These are phyloP conservation scores for Dreissena polymorpha DNA, from an alignment of 1,140 invertebrate species.

Conservation along the genomic window DNA sequence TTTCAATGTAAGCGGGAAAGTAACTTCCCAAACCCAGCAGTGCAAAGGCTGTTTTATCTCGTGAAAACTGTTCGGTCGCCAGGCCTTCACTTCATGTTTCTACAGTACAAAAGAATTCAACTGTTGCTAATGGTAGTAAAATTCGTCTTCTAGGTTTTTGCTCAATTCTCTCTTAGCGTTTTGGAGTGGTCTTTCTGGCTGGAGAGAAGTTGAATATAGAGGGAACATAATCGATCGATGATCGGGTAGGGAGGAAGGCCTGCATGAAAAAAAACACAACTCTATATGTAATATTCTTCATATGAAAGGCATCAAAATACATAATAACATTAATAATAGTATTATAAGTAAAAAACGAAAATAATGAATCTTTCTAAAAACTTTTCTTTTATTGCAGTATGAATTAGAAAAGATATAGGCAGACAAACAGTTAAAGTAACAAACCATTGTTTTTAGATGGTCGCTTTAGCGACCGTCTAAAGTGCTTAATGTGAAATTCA, in stretches of 20 bases:
- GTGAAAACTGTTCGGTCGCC: neutral
- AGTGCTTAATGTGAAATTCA: too few relatives aligned
- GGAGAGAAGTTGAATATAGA: neutral
- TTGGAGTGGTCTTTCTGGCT: neutral
- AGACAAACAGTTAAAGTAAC: too few relatives aligned
- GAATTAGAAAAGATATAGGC: too few relatives aligned
- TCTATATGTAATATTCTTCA: too few relatives aligned
- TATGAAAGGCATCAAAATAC: too few relatives aligned
- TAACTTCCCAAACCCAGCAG: neutral
- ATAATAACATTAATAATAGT: too few relatives aligned
- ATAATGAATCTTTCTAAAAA: too few relatives aligned
- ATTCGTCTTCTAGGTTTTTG: neutral
- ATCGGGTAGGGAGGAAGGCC: neutral
- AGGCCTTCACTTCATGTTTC: too few relatives aligned
- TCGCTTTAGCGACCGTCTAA: too few relatives aligned
- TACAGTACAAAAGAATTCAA: neutral
- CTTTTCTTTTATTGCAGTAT: too few relatives aligned
- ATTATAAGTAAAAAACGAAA: too few relatives aligned
- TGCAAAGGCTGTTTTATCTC: neutral
- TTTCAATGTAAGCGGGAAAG: neutral
- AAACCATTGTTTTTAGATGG: too few relatives aligned
- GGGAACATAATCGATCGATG: neutral
- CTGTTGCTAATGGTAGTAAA: neutral
- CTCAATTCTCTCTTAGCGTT: neutral
- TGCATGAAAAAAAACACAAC: neutral